Conservation (phyloP, 2,797 vertebrate genomes). For the Scolopax rusticola region DNA sequence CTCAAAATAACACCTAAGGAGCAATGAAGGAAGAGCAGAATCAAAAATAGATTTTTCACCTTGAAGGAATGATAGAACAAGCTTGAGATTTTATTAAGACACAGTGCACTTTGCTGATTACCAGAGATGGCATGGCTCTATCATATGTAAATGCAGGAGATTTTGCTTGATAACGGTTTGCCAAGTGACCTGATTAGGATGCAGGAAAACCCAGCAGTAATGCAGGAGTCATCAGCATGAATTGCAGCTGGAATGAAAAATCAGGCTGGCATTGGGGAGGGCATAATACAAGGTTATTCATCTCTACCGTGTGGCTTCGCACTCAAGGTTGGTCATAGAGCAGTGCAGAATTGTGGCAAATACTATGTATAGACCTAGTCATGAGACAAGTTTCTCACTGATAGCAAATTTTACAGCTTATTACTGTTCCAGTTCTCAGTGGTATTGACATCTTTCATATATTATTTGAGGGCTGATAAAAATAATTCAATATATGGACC, state of each 20-base stretch:
- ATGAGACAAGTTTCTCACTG: not conserved
- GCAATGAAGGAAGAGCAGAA: not conserved
- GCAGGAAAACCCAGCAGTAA: not conserved
- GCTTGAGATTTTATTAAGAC: not conserved
- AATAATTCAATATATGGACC: not conserved
- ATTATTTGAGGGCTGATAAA: not conserved
- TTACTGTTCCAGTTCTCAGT: not conserved
- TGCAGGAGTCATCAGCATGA: fast-evolving
- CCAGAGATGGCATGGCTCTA: not conserved
- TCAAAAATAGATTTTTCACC: not conserved
- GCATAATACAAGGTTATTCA: not conserved
- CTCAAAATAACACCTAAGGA: not conserved
- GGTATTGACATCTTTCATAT: not conserved
- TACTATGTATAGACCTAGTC: not conserved
- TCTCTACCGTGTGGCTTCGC: not conserved
- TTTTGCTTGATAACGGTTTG: constrained; percentile 36
- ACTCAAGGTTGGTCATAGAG: not conserved
- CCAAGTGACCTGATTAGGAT: not conserved
- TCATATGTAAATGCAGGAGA: constrained; percentile 1
- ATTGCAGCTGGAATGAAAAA: not conserved
- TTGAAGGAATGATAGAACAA: not conserved
- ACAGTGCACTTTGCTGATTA: not conserved
- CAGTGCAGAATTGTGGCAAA: not conserved
- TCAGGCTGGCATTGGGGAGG: not conserved
- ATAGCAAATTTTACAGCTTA: not conserved